Base-by-base conservation (phyloP, 37 sponge, comb jelly and placozoan species). In the Hexactinellida sp. region DNA sequence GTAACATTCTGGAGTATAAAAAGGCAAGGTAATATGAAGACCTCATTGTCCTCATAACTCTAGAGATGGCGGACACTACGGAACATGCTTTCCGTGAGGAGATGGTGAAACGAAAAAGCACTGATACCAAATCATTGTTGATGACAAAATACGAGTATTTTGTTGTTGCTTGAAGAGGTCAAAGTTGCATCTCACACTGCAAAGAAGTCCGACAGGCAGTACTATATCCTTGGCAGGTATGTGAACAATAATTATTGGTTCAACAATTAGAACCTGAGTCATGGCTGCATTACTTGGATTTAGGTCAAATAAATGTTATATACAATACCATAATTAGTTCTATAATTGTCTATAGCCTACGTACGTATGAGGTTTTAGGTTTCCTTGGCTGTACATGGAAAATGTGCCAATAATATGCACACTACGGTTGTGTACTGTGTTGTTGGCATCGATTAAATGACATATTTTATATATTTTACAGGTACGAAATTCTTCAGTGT, bases 221-320 rank as follows among this genome's bases (percentile, higher is more conserved):
- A 63, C 21, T 63, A 63, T 63, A 63, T 63, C 25, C 76, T 63
- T 23, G 76, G 76, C 76, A 63, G 76, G 76, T 63, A 63, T 63
- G 76, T 63, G 76, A 63, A 63, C 76, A 63, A 63, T 23, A 63
- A 63, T 63, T 63, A 63, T 63, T 63, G 76, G 76, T 63, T 63
- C 76, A 25, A 63, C 76, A 63, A 63, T 63, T 63, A 63, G 76
- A 63, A 63, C 76, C 30, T 63, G 76, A 63, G 21, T 63, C 76
- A 63, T 63, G 76, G 76, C 76, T 63, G 76, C 76, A 63, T 63
- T 63, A 63, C 76, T 63, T 63, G 76, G 76, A 63, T 63, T 63
- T 23, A 63, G 76, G 76, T 63, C 76, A 63, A 63, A 63, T 63
- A 63, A 63, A 63, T 63, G 76, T 32, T 63, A 7, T n/a, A 63